phyloP scores from a whole-genome alignment of 2,888 invertebrate species.

The Aspidiotus rigidus region DNA sequence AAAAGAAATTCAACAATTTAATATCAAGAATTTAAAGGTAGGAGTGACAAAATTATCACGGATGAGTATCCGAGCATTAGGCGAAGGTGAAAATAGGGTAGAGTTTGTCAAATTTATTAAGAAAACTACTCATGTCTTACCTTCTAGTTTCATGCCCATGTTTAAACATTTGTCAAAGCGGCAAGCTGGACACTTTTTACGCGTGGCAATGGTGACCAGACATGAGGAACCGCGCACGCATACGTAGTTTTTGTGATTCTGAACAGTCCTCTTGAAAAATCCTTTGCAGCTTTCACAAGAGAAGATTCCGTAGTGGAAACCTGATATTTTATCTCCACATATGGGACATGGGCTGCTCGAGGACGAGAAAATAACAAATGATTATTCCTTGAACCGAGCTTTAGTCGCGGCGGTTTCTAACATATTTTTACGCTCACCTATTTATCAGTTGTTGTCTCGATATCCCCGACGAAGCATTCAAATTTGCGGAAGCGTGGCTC shows the following conservation, averaged over 20 bases:
- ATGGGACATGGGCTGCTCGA: constrained; percentile 77
- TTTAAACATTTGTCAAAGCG: constrained; percentile 90
- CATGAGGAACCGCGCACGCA: constrained; percentile 84
- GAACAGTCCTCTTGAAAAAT: constrained; percentile 96
- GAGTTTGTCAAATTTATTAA: not conserved
- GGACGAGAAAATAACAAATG: constrained; percentile 28
- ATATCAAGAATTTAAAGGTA: no score
- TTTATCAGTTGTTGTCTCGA: constrained; percentile 82
- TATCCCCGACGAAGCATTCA: constrained; percentile 64
- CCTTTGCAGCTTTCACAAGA: constrained; percentile 97
- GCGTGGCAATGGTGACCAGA: constrained; percentile 81
- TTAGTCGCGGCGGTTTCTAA: no score
- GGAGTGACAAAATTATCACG: no score
- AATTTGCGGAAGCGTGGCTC: constrained; percentile 40
- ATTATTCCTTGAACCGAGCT: no score
- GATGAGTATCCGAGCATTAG: no score
- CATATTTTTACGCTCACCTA: constrained; percentile 43
- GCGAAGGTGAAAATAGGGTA: not conserved
- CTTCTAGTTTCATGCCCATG: constrained; percentile 94
- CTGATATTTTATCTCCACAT: constrained; percentile 90
- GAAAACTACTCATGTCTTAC: constrained; percentile 45
- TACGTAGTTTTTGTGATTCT: constrained; percentile 93
- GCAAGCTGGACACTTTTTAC: constrained; percentile 95
- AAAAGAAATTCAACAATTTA: not conserved
- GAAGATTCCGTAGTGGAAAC: constrained; percentile 96